These are phyloP conservation scores for Aspidapion aeneum DNA, from an alignment of 2,888 invertebrate genomes.

Conservation along the genomic window DNA sequence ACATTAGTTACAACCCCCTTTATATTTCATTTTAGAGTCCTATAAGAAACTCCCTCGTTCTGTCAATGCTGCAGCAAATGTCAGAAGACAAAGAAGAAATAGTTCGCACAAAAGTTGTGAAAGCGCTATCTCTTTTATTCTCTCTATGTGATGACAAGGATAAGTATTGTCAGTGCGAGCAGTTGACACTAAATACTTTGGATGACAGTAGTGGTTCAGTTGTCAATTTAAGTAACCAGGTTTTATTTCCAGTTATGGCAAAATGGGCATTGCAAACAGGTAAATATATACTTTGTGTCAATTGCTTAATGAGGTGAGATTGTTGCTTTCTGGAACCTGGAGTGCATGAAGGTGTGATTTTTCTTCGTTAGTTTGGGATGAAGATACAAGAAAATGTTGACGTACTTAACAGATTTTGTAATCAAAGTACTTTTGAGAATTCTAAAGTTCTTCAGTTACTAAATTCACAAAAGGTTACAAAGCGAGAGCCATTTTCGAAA, in stretches of 20 bases:
- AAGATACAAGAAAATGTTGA: no score
- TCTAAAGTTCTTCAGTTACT: no score
- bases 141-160: conserved; percentile 62
- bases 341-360: no score
- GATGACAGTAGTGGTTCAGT: conserved; percentile 56
- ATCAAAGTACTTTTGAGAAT: no score
- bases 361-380: no score
- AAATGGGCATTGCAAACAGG: conserved; percentile 56
- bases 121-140: conserved; percentile 58
- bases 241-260: conserved; percentile 60
- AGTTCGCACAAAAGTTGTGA: conserved; percentile 59
- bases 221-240: conserved; percentile 51
- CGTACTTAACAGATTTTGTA: no score
- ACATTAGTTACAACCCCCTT: no score
- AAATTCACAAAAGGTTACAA: no score
- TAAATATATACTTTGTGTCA: conserved; percentile 23
- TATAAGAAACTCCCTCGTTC: conserved; percentile 62
- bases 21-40: conserved; percentile 52
- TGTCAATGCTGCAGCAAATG: conserved; percentile 72
- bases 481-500: no score
- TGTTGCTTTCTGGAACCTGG: no score
- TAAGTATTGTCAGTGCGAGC: conserved; percentile 60
- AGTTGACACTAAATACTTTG: conserved; percentile 56
- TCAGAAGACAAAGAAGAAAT: conserved; percentile 62
- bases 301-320: no score